A percentile compares a stretch with the other conserved stretches of the same genome.
Conservation (phyloP, 1,140 invertebrate species). For the Chrysopa pallens region DNA sequence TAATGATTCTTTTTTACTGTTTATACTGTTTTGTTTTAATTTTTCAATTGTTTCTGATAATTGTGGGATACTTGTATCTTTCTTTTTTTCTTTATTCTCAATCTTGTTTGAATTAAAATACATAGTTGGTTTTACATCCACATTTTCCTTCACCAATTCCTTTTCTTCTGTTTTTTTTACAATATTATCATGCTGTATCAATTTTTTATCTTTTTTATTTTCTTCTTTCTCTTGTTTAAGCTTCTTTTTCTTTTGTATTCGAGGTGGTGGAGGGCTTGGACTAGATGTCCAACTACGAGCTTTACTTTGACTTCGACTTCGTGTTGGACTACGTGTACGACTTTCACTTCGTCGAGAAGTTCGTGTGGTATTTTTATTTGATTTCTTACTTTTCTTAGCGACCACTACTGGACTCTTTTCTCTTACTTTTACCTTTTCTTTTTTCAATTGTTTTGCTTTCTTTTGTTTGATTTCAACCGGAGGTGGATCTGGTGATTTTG, state of each 20-base stretch:
- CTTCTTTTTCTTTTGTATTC: constrained; percentile 11
- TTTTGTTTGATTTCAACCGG: neutral
- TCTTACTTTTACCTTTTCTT: constrained; percentile 14
- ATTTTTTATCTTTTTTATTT: constrained; percentile 16
- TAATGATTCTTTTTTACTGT: constrained; percentile 22
- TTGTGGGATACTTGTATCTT: constrained; percentile 33
- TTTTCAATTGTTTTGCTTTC: neutral
- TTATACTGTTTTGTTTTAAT: constrained; percentile 36
- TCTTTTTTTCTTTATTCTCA: constrained; percentile 21
- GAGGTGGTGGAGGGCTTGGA: constrained; percentile 11
- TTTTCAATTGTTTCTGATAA: constrained; percentile 40
- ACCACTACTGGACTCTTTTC: constrained; percentile 23
- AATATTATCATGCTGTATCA: constrained; percentile 13
- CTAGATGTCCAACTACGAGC: constrained; percentile 18
- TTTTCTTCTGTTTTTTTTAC: constrained; percentile 17
- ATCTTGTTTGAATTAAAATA: constrained; percentile 12
- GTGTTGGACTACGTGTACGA: constrained; percentile 13
- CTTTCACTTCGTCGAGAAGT: constrained; percentile 8
- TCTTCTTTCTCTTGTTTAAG: constrained; percentile 11
- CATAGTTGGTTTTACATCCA: constrained; percentile 21
- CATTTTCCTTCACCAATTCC: constrained; percentile 16
- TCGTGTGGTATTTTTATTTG: constrained; percentile 17
- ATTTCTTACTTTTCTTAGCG: constrained; percentile 19
- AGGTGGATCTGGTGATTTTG: neutral
- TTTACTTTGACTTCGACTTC: constrained; percentile 24